These are phyloP conservation scores for Eurytoma adleriae DNA, from an alignment of 2,888 invertebrate species.

Conservation along the genomic window DNA sequence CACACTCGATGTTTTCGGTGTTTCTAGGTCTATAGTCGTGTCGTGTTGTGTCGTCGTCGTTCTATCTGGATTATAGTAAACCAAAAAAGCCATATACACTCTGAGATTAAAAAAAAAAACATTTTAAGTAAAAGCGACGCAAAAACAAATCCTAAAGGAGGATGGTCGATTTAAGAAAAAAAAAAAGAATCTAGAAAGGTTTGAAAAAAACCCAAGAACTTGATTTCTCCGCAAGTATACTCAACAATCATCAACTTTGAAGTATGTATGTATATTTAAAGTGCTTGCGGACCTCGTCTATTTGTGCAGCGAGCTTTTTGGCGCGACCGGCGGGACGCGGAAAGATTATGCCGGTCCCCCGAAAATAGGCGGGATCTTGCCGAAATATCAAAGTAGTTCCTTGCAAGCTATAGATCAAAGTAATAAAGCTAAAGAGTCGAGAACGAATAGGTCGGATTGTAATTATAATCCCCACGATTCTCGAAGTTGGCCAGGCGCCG, in stretches of 20 bases:
- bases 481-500: constrained; percentile 28
- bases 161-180: constrained; percentile 13
- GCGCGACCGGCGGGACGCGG: background rate
- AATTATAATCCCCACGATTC: constrained; percentile 29
- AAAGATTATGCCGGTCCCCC: constrained; percentile 19
- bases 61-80: constrained; percentile 48
- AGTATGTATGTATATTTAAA: constrained; percentile 13
- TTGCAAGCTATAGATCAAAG: constrained; percentile 42
- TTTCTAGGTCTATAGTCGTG: constrained; percentile 54
- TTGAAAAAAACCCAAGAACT: background rate
- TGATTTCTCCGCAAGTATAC: constrained; percentile 31
- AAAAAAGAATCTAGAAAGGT: background rate
- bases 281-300: constrained; percentile 33
- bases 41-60: constrained; percentile 54
- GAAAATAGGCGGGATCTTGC: constrained; percentile 31
- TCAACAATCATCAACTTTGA: constrained; percentile 35
- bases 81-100: constrained; percentile 11
- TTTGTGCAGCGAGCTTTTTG: background rate
- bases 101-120: constrained; percentile 12
- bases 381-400: constrained; percentile 43
- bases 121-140: constrained; percentile 21
- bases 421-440: constrained; percentile 38
- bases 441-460: constrained; percentile 38
- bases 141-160: constrained; percentile 27
- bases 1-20: constrained; percentile 67